A percentile compares a stretch with the other conserved stretches of the same genome.
Evolutionary conservation across 1,140 invertebrate species (phyloP).

Genomic region (Cecropterus lyciades): DNA sequence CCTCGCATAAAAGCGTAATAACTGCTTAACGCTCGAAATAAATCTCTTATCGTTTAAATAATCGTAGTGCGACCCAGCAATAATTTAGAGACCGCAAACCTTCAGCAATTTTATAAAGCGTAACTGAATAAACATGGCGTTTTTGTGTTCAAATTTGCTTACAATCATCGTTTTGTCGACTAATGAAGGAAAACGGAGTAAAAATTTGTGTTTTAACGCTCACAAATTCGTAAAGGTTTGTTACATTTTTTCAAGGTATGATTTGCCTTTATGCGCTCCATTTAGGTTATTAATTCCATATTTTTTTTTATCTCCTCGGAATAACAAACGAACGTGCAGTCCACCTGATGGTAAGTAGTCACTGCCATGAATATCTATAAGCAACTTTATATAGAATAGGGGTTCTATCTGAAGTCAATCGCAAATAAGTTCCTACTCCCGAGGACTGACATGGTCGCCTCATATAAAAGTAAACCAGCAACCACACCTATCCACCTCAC

Average conservation of each 20-base stretch:
- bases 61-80: background rate
- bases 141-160: conserved; percentile 25
- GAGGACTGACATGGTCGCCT: too few relatives aligned
- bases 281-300: background rate
- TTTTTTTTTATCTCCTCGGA: too few relatives aligned
- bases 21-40: too few relatives aligned
- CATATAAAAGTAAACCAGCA: too few relatives aligned
- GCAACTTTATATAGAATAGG: too few relatives aligned
- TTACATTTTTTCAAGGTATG: background rate
- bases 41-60: background rate
- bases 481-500: too few relatives aligned
- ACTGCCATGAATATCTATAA: too few relatives aligned
- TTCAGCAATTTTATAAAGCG: conserved; percentile 31
- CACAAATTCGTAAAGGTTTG: conserved; percentile 5
- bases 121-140: conserved; percentile 29
- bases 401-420: too few relatives aligned
- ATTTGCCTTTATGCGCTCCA: background rate
- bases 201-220: conserved; percentile 1
- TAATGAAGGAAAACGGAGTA: conserved; percentile 17
- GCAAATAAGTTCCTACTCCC: too few relatives aligned
- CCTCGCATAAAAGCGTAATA: too few relatives aligned
- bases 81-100: conserved; percentile 29
- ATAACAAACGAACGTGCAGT: too few relatives aligned
- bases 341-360: too few relatives aligned
- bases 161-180: conserved; percentile 28